These are phyloP conservation scores for Halocynthia aurantium DNA, from an alignment of 23 tunicate species.

Conservation along the genomic window DNA sequence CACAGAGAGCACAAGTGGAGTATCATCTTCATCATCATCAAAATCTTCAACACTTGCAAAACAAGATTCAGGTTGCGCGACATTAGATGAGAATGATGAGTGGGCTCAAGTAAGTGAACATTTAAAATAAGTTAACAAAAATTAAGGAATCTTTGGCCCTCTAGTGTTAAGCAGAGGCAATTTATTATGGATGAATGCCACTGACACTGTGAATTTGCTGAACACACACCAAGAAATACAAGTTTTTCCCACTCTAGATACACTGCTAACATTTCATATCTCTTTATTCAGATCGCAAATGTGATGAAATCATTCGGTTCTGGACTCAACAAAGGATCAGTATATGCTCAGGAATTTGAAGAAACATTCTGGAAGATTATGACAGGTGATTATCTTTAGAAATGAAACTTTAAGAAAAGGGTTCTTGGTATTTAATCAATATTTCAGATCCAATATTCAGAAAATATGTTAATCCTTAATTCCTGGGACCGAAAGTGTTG, in stretches of 20 bases:
- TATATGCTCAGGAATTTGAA: constrained; percentile 65
- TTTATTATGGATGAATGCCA: neutral
- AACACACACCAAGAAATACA: neutral
- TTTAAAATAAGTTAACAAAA: no score
- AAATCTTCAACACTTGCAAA: constrained; percentile 9
- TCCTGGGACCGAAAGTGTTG: neutral
- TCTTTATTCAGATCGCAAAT: constrained; percentile 40
- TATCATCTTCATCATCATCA: constrained; percentile 20
- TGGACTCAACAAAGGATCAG: constrained; percentile 29
- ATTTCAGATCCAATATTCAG: no score
- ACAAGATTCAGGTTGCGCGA: constrained; percentile 1
- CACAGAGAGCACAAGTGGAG: constrained; percentile 20
- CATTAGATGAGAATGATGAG: constrained; percentile 32
- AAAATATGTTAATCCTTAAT: no score
- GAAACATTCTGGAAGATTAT: constrained; percentile 80
- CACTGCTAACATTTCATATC: neutral
- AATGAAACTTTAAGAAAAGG: no score
- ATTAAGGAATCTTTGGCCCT: no score
- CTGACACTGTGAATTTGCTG: neutral
- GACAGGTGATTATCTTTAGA: constrained; percentile 45
- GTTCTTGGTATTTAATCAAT: no score
- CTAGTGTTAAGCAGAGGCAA: neutral
- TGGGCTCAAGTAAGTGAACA: constrained; percentile 39
- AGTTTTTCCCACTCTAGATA: neutral
- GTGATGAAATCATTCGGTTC: constrained; percentile 41